Conservation (phyloP, 2,888 invertebrate genomes). For the Catocala fraxini region DNA sequence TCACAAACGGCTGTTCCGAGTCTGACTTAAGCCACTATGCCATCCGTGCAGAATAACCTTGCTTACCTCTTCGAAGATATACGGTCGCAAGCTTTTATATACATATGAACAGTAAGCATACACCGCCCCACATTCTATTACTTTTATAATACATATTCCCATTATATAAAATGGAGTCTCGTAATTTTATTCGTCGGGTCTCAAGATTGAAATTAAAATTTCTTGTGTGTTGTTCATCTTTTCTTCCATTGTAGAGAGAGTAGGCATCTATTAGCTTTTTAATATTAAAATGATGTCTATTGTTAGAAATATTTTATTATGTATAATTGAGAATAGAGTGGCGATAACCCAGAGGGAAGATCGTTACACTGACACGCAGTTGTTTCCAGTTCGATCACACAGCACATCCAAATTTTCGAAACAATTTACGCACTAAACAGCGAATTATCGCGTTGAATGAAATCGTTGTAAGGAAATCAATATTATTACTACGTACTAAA, state of each 20-base stretch:
- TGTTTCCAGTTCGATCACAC: too few relatives aligned
- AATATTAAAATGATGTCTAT: constrained; percentile 4
- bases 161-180: constrained; percentile 11
- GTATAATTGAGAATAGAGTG: neutral
- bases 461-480: too few relatives aligned
- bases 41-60: too few relatives aligned
- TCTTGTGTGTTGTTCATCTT: constrained; percentile 3
- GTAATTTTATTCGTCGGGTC: constrained; percentile 7
- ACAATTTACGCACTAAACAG: too few relatives aligned
- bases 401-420: too few relatives aligned
- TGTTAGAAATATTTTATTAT: neutral
- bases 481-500: too few relatives aligned
- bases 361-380: too few relatives aligned
- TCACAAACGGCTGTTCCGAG: too few relatives aligned
- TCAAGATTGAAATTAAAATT: constrained; percentile 10
- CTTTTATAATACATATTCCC: constrained; percentile 6
- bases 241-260: constrained; percentile 2
- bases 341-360: too few relatives aligned
- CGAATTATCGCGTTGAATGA: too few relatives aligned
- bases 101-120: neutral
- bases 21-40: too few relatives aligned
- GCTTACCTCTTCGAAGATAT: too few relatives aligned
- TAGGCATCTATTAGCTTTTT: constrained; percentile 4
- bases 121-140: neutral
- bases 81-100: neutral